Evolutionary conservation across 2,113 vertebrate genomes (phyloP).

Genomic region (Aplodontia rufa): DNA sequence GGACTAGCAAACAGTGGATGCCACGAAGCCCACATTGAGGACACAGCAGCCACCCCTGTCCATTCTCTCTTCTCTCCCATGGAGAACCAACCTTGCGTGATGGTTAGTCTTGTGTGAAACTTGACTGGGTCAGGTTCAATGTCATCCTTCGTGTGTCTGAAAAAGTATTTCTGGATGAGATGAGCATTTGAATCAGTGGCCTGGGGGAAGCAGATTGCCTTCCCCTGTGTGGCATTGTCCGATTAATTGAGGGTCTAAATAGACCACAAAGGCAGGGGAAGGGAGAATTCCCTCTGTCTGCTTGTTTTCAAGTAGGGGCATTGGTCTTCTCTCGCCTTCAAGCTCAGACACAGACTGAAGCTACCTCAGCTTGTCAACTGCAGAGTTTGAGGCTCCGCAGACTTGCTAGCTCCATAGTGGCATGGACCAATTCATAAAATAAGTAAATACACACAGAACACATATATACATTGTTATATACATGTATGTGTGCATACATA

Average conservation of each 20-base stretch:
- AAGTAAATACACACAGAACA: neutral
- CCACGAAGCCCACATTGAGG: neutral
- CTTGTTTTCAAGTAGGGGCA: neutral
- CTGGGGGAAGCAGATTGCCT: neutral
- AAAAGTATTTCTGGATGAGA: neutral
- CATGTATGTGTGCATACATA: neutral
- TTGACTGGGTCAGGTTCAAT: neutral
- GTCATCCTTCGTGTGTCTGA: neutral
- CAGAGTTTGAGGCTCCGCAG: neutral
- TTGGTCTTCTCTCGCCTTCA: neutral
- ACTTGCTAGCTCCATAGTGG: neutral
- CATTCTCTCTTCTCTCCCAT: neutral
- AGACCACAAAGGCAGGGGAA: neutral
- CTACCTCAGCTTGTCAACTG: neutral
- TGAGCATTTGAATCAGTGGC: neutral
- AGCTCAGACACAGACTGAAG: neutral
- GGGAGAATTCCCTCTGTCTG: neutral
- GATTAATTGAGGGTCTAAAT: no score
- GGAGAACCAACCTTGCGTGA: neutral
- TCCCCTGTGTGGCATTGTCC: neutral
- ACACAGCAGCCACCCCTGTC: no score
- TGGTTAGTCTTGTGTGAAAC: neutral
- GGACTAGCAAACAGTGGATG: no score
- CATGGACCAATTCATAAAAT: neutral
- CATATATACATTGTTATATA: neutral